Base-by-base conservation (phyloP, 2,888 invertebrate species). In the Phragmatobia fuliginosa region DNA sequence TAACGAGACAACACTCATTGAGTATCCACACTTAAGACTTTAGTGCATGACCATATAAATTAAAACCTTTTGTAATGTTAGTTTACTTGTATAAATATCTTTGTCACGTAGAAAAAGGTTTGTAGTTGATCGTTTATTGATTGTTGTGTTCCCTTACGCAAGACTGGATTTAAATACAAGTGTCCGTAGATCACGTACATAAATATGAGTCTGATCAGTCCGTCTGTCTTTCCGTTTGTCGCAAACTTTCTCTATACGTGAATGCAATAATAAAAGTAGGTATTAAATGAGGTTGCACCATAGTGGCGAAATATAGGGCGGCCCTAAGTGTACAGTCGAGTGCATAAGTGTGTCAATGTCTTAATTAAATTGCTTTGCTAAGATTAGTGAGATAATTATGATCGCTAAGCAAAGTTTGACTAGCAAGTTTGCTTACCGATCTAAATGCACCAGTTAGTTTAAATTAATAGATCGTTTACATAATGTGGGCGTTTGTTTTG, bases 211-310 rank as follows among this genome's bases (percentile, higher is more conserved):
- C 78, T 85, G 85, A 86, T 88, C 82, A 79, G 81, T 84, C 80
- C 61, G 84, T 81, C 78, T 75, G 87, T 90, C 89, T 89, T 89
- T 92, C 90, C 92, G 92, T 89, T 88, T 86, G 88, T 85, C 82
- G 78, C 84, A 81, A 86, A 85, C 94, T 94, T 94, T 94, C 94
- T 91, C 89, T 88, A 78, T 75, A 86, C 94, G 93, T 92, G 94
- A 88, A 83, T 85, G 90, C 86, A 91, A 90, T 94, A 74, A 62
- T 73, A 73, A 80, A 70, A 49, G 66, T 78, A 76, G 67, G 76
- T 78, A 73, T 77, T 79, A 76, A 77, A 79, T 75, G 49, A 73
- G 62, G 76, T 78, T 85, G 81, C 77, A 64, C 75, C 59, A 62
- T 41, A 25, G 74, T 81, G 80, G 72, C 75, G 76, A 78, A 79